Base-by-base conservation (phyloP, 2,888 invertebrate species). In the Ophonus ardosiacus region DNA sequence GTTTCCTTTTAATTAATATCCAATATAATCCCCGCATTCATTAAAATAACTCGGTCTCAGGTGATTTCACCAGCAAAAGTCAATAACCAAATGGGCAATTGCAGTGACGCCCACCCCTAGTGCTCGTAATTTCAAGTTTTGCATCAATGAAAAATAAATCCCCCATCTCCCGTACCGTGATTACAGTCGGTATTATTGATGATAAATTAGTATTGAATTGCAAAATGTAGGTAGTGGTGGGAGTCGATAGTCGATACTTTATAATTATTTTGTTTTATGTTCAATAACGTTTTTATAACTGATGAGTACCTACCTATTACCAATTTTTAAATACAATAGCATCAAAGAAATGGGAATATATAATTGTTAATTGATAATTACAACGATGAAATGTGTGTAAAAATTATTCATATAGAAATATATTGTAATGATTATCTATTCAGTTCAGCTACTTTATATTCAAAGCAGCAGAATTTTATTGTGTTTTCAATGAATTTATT, bases 61-160 rank as follows among this genome's bases (percentile, higher is more conserved):
- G 79, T 80, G 79, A 80, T 61, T 80, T 80, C 38, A 24, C 61
- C 24, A 61, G 61, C 59, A 61, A 80, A 80, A 80, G 59, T 59
- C 59, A 80, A 80, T 80, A 57, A 61, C 59, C 7, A 61, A 80
- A 80, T 80, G 79, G 79, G 59, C 79, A 74, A 51, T 43, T 15
- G 43, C 18, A 8, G 13, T 17, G 51, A 10, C 4, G 18, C 10
- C 43, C 40, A 74, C 51, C 74, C 51, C 31, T 24, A 15, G 1
- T 1, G 38, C n/a, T 74, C 74, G 74, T 74, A 74, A 74, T 74
- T 74, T 56, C 74, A 51, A 74, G 74, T 74, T 74, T 74, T 74
- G 21, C 51, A 15, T 21, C 51, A 74, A 8, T 18, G 74, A 21
- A 43, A 74, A 74, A 74, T 74, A 74, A 24, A 74, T 74, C 43